Percentiles rank a stretch among this genome's conserved stretches.
phyloP scores from a whole-genome alignment of 2,797 vertebrate species.

The Pseudotriccus pelzelni region DNA sequence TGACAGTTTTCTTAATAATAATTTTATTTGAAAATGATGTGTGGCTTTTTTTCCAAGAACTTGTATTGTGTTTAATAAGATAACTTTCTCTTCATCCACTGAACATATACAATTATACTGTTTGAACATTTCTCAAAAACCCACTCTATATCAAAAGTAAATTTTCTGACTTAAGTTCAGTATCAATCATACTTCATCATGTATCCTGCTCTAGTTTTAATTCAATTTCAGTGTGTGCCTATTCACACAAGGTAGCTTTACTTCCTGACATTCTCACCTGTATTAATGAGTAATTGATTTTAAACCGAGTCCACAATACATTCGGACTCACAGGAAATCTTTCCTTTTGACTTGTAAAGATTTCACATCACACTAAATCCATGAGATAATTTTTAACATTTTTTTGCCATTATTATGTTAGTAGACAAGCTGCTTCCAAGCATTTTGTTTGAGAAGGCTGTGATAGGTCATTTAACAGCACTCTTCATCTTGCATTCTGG shows the following conservation, averaged over 20 bases:
- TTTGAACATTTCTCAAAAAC: not conserved
- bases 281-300: constrained; percentile 6
- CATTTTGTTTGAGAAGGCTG: not conserved
- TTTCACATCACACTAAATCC: not conserved
- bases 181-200: not conserved
- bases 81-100: not conserved
- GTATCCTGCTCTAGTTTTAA: not conserved
- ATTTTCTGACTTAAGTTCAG: not conserved
- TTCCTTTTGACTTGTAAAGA: not conserved
- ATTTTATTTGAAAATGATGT: not conserved
- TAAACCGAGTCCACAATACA: not conserved
- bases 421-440: not conserved
- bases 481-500: not conserved
- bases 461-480: not conserved
- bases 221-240: not conserved
- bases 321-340: not conserved
- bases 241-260: not conserved
- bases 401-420: not conserved
- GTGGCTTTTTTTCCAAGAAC: not conserved
- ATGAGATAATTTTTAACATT: not conserved
- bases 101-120: not conserved
- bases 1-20: constrained; percentile 12
- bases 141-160: not conserved
- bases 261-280: not conserved
- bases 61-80: not conserved